These are phyloP conservation scores for Larimichthys crocea DNA, from an alignment of 2,113 vertebrate species.

Conservation along the genomic window DNA sequence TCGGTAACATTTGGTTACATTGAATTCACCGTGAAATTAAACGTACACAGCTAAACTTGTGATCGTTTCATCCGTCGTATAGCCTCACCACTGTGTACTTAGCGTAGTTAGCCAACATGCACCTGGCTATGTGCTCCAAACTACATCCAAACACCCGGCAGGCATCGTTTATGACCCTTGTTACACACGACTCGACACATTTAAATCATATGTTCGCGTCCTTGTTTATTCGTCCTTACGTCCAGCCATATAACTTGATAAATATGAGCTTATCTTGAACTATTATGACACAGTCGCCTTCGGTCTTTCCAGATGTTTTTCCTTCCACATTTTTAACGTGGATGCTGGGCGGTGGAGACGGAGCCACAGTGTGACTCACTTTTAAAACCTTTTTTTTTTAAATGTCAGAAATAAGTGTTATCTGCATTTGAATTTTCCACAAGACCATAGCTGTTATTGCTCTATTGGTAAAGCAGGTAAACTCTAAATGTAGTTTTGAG, in stretches of 20 bases:
- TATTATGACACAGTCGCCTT: neutral
- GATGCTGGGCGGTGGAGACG: neutral
- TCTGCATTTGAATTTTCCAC: neutral
- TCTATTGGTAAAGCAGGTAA: neutral
- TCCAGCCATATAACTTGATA: neutral
- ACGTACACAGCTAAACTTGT: neutral
- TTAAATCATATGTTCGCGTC: neutral
- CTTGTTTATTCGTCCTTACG: neutral
- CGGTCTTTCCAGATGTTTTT: neutral
- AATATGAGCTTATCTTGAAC: neutral
- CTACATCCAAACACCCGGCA: slow-evolving; percentile 9
- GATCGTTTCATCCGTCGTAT: no score
- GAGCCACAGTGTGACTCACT: neutral
- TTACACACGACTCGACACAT: neutral
- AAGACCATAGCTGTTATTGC: neutral
- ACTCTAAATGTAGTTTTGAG: neutral
- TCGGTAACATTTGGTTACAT: neutral
- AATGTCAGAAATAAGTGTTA: neutral
- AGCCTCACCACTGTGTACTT: neutral
- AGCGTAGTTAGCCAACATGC: neutral
- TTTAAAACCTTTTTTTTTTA: neutral
- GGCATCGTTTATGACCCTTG: neutral
- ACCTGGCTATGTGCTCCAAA: neutral
- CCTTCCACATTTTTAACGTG: neutral
- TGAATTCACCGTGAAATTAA: no score